Base-by-base conservation (phyloP, 2,797 vertebrate genomes). In the Avahi laniger region DNA sequence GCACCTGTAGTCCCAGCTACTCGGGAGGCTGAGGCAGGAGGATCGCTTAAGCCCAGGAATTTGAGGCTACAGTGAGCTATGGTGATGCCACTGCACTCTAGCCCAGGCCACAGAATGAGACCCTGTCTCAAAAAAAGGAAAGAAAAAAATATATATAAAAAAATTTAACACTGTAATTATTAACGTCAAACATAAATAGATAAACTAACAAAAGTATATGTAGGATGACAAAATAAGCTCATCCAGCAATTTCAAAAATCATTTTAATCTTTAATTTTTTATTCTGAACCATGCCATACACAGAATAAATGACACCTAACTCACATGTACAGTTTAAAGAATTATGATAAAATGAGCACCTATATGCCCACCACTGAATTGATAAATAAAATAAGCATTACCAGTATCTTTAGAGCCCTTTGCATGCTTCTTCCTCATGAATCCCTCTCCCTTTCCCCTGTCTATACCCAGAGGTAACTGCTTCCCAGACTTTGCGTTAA, bases 181-280 rank as follows among this genome's bases (percentile, higher is more conserved):
- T 57, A 57, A 57, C 22, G 17, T 52, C 28, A 93, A 81, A 80
- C 43, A 48, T 59, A 86, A 89, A 63, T 48, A 69, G 20, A 69
- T 28, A 35, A 85, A 11, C 22, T 90, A 79, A 65, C 38, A 92
- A 69, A 83, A 26, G 1, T 8, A 13, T 65, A 61, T 30, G 26
- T 12, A 50, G 24, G 14, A 52, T 88, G 67, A 38, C 24, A 70
- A 76, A 83, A 86, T 91, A 69, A 72, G 10, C 35, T 79, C 46
- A 86, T 35, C n/a, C 5, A 63, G 12, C 8, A 48, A 80, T 78
- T 89, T 84, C 15, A 14, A 48, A 90, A 70, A 28, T 75, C 11
- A 86, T n/a, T 84, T 90, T 79, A 87, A 54, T 50, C 11, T 82
- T 81, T 70, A 76, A 35, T 52, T 80, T 57, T 85, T 26, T 10